Percentiles rank a stretch among this genome's conserved stretches.
Evolutionary conservation across 2,888 invertebrate genomes (phyloP).

Genomic region (Pogonocherus hispidulus): DNA sequence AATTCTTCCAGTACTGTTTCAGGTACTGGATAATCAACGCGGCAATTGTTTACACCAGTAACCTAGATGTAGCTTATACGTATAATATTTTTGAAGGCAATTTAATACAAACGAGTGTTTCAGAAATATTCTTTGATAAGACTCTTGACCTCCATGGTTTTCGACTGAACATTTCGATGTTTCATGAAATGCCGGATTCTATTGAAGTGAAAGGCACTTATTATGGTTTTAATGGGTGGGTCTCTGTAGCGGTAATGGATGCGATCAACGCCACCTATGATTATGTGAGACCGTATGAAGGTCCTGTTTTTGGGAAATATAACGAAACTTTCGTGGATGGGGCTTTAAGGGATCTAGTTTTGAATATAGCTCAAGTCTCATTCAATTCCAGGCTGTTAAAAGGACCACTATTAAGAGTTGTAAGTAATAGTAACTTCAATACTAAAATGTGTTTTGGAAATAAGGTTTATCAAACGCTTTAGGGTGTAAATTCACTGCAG

Average conservation of each 20-base stretch:
- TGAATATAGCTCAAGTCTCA: not conserved
- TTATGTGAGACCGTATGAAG: not conserved
- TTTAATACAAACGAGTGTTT: not conserved
- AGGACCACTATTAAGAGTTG: not conserved
- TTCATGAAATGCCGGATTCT: not conserved
- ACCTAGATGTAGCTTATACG: not conserved
- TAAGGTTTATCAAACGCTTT: too few relatives aligned
- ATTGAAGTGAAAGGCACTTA: not conserved
- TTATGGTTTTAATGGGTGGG: not conserved
- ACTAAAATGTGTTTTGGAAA: not conserved
- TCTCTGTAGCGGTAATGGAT: not conserved
- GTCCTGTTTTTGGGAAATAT: not conserved
- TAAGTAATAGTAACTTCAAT: not conserved
- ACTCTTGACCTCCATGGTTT: conserved; percentile 3
- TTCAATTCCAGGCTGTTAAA: conserved; percentile 14
- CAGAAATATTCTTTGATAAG: conserved; percentile 7
- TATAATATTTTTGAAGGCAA: conserved; percentile 1
- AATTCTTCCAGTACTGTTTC: conserved; percentile 13
- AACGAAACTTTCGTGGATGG: not conserved
- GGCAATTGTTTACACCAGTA: not conserved
- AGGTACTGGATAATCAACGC: conserved; percentile 16
- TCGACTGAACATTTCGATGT: conserved; percentile 11
- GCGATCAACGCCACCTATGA: not conserved
- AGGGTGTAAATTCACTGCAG: too few relatives aligned
- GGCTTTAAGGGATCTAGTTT: not conserved